Conservation (phyloP, 2,888 invertebrate species). For the Liodrosophila aerea region DNA sequence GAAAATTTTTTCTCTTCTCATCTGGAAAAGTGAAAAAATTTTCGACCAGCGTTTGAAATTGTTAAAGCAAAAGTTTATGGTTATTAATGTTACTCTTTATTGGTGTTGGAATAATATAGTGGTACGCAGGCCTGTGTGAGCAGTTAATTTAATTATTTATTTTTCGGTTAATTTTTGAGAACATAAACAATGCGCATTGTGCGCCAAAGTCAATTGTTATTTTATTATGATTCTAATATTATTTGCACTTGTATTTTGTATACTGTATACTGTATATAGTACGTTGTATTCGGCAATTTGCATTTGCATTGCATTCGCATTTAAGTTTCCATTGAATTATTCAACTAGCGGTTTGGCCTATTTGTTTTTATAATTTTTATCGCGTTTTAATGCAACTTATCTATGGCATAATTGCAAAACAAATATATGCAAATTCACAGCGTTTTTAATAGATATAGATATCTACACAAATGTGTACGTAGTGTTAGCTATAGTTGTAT, state of each 20-base stretch:
- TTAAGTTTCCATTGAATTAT: constrained; percentile 52
- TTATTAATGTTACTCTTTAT: constrained; percentile 35
- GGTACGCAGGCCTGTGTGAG: constrained; percentile 12
- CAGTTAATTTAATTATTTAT: constrained; percentile 68
- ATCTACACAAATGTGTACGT: constrained; percentile 7
- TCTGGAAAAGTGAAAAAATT: constrained; percentile 65
- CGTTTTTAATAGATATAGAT: constrained; percentile 8
- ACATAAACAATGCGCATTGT: constrained; percentile 24
- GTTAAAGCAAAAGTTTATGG: constrained; percentile 13
- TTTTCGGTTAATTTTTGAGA: constrained; percentile 34
- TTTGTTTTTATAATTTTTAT: constrained; percentile 52
- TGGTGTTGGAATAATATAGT: constrained; percentile 51
- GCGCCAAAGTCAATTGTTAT: constrained; percentile 61
- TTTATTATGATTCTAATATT: constrained; percentile 58
- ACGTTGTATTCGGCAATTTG: constrained; percentile 29
- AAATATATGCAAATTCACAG: constrained; percentile 27
- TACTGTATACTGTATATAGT: no score
- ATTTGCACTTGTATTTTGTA: constrained; percentile 44
- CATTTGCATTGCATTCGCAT: constrained; percentile 42
- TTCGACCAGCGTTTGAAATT: constrained; percentile 49
- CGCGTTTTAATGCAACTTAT: constrained; percentile 35
- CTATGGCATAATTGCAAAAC: constrained; percentile 36
- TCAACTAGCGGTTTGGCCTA: constrained; percentile 48
- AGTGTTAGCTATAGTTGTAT: constrained; percentile 18
- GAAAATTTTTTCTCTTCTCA: constrained; percentile 73